Conservation (phyloP, 1,140 invertebrate species). For the Heliconius congener region DNA sequence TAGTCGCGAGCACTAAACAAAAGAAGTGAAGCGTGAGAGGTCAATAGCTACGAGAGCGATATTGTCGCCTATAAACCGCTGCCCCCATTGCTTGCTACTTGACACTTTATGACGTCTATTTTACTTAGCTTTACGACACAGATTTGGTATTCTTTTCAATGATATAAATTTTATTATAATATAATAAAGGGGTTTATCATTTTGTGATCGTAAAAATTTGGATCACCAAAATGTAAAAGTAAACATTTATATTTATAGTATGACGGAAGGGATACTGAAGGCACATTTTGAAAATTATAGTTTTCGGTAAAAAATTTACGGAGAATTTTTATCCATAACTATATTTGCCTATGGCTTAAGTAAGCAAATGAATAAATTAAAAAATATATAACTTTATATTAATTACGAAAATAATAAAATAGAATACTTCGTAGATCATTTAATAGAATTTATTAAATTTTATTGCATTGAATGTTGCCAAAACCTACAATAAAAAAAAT, state of each 20-base stretch:
- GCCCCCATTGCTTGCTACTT: conserved; percentile 45
- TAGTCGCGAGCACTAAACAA: conserved; percentile 28
- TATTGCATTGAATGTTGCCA: neutral
- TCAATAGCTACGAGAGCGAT: conserved; percentile 30
- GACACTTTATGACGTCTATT: conserved; percentile 47
- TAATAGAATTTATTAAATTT: no score
- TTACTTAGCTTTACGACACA: conserved; percentile 46
- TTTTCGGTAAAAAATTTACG: no score
- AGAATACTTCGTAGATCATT: no score
- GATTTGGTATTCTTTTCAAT: conserved; percentile 15
- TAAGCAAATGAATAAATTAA: no score
- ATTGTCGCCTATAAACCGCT: conserved; percentile 28
- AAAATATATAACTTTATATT: no score
- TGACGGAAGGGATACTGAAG: no score
- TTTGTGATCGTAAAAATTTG: neutral
- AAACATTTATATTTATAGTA: neutral
- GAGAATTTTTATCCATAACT: no score
- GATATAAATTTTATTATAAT: neutral
- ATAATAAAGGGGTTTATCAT: neutral
- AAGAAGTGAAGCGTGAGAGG: conserved; percentile 28
- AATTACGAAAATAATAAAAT: no score
- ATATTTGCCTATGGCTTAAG: no score
- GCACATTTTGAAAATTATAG: no score
- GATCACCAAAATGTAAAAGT: neutral
- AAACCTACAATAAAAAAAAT: neutral